Evolutionary conservation across 2,797 vertebrate genomes (phyloP).

Genomic region (Euphonia xanthogaster): DNA sequence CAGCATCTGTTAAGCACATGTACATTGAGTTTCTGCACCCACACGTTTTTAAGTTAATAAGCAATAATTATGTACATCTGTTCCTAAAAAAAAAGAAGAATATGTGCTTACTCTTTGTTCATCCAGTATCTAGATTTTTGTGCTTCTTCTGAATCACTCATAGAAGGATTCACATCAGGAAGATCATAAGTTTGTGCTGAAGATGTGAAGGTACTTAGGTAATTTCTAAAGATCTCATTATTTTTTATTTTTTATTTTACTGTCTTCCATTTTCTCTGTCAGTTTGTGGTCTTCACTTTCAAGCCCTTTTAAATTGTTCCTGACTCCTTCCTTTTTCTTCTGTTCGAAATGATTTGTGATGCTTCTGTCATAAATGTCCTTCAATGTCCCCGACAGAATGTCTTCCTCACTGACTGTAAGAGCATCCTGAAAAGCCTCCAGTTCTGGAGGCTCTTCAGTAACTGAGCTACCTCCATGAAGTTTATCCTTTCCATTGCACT

Average conservation of each 20-base stretch:
- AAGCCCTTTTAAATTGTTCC: not conserved
- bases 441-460: slow-evolving; percentile 8
- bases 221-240: not conserved
- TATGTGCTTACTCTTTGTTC: slow-evolving; percentile 47
- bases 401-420: not conserved
- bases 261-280: not conserved
- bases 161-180: not conserved
- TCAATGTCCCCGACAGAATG: not conserved
- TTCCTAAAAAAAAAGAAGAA: not conserved
- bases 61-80: not conserved
- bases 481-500: not conserved
- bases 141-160: not conserved
- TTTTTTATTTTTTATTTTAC: not conserved
- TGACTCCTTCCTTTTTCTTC: not conserved
- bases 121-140: not conserved
- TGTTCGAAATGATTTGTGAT: not conserved
- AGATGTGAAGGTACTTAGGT: not conserved
- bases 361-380: not conserved
- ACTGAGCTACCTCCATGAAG: not conserved
- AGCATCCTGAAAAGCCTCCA: not conserved
- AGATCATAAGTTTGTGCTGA: not conserved
- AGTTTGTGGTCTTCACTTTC: not conserved
- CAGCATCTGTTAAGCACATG: not conserved
- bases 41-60: not conserved
- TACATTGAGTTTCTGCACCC: not conserved